Percentiles rank a stretch among this genome's conserved stretches.
phyloP scores from a whole-genome alignment of 2,797 vertebrate species.

The Acanthis flammea region DNA sequence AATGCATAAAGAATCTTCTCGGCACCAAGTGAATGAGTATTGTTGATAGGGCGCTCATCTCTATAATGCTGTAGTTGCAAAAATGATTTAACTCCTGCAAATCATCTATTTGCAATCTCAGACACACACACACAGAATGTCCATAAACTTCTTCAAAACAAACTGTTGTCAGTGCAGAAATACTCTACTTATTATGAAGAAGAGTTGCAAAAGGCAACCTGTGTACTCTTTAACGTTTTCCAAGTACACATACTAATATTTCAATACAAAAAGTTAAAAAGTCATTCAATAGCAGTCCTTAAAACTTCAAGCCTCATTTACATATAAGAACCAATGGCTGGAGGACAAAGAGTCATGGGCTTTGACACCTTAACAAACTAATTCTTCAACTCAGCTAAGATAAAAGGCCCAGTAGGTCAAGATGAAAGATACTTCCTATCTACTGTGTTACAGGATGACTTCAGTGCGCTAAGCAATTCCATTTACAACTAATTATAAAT shows the following conservation, averaged over 20 bases:
- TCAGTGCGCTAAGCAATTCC: neutral
- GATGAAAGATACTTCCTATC: neutral
- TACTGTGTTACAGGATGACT: neutral
- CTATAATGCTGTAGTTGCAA: neutral
- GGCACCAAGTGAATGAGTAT: neutral
- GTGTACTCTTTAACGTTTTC: neutral
- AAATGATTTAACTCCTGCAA: neutral
- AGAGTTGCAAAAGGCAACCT: neutral
- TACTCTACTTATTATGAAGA: neutral
- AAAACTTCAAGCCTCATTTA: neutral
- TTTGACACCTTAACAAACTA: neutral
- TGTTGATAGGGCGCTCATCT: neutral
- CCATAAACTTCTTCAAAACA: neutral
- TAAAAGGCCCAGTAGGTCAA: neutral
- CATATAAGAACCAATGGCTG: neutral
- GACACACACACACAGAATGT: neutral
- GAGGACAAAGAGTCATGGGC: neutral
- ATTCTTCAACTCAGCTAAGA: neutral
- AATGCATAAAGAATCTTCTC: slow-evolving; percentile 30
- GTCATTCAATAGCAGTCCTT: neutral
- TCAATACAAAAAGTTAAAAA: neutral
- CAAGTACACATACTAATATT: neutral
- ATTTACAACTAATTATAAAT: neutral
- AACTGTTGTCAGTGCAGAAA: neutral
- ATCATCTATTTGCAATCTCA: neutral